Evolutionary conservation across 2,888 invertebrate genomes (phyloP).

Genomic region (Polia nebulosa): DNA sequence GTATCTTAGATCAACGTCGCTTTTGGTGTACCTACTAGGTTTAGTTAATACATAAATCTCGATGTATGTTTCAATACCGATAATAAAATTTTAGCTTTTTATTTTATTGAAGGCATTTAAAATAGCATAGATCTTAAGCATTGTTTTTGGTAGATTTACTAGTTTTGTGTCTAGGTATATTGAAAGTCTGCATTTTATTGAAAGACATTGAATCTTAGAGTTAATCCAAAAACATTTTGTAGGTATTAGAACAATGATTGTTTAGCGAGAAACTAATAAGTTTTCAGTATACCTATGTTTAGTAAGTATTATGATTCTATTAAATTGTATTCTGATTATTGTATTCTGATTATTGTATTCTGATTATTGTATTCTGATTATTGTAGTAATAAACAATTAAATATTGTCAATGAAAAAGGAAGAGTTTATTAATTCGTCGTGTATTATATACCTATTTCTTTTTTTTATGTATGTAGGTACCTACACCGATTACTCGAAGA

Average conservation of each 20-base stretch:
- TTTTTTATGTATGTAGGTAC: too few species aligned
- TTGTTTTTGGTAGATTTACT: background rate
- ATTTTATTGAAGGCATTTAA: too few species aligned
- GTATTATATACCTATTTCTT: too few species aligned
- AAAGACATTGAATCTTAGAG: conserved; percentile 12
- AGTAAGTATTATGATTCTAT: too few species aligned
- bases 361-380: too few species aligned
- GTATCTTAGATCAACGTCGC: background rate
- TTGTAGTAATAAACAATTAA: too few species aligned
- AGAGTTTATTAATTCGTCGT: too few species aligned
- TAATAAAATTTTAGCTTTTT: conserved; percentile 1
- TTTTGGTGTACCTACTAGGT: background rate
- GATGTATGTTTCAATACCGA: conserved; percentile 5
- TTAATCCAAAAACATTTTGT: background rate
- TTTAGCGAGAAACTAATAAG: background rate
- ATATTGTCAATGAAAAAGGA: too few species aligned
- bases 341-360: too few species aligned
- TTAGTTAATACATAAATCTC: background rate
- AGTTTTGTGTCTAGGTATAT: background rate
- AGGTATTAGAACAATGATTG: background rate
- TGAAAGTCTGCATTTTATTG: conserved; percentile 1
- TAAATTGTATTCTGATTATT: too few species aligned
- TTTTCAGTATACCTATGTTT: too few species aligned
- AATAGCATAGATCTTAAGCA: conserved; percentile 1
- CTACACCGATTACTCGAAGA: too few species aligned